Conservation (phyloP, 2,797 vertebrate species). For the Protonibea diacanthus region DNA sequence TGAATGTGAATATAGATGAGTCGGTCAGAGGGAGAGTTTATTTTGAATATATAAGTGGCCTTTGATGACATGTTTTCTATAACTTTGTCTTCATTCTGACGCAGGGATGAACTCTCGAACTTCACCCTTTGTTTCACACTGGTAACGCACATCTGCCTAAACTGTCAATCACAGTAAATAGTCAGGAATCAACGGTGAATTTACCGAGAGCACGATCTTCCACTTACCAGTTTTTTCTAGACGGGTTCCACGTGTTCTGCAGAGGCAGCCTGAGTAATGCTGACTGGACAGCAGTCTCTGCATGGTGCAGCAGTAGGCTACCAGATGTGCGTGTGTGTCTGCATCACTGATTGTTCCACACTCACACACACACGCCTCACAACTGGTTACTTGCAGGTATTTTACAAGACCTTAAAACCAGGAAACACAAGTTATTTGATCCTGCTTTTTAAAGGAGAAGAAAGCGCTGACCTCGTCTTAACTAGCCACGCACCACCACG, state of each 20-base stretch:
- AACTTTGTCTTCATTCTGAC: conserved; percentile 7
- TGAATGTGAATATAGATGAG: conserved; percentile 45
- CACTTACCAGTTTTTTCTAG: neutral
- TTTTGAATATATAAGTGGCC: conserved; percentile 21
- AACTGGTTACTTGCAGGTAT: conserved; percentile 49
- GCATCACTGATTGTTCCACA: conserved; percentile 60
- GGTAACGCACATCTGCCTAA: neutral
- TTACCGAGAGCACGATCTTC: neutral
- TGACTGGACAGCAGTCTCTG: conserved; percentile 70
- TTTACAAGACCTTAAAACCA: conserved; percentile 70
- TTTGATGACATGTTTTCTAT: conserved; percentile 12
- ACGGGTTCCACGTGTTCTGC: conserved; percentile 37
- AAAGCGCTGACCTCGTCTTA: conserved; percentile 66
- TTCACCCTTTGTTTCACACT: neutral
- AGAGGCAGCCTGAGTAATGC: conserved; percentile 62
- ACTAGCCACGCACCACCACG: conserved; percentile 33
- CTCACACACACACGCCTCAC: conserved; percentile 24
- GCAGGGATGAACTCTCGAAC: conserved; percentile 8
- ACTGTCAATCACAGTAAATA: neutral
- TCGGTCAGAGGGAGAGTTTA: conserved; percentile 26
- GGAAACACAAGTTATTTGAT: conserved; percentile 54
- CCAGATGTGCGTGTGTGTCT: conserved; percentile 70
- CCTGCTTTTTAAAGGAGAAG: conserved; percentile 47
- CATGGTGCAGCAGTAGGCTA: conserved; percentile 51
- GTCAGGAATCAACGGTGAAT: neutral